phyloP scores from a whole-genome alignment of 2,113 vertebrate genomes.

The Corapipo altera region DNA sequence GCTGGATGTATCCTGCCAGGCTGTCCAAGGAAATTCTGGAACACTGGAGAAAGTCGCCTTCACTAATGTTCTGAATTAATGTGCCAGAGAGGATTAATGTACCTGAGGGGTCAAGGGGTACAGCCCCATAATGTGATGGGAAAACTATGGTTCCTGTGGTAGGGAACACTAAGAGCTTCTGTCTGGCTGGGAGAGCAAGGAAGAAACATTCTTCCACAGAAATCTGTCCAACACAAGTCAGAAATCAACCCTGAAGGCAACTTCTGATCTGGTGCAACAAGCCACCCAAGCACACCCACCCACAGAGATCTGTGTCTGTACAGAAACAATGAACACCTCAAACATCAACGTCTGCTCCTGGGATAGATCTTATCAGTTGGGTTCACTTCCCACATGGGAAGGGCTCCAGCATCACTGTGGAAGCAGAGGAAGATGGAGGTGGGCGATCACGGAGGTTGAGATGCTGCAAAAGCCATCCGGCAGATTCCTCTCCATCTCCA shows the following conservation, averaged over 20 bases:
- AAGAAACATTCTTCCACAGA: background rate
- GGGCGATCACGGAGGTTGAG: background rate
- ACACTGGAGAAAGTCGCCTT: background rate
- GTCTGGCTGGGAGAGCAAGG: background rate
- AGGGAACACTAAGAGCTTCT: background rate
- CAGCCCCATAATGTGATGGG: background rate
- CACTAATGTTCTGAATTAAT: accelerated
- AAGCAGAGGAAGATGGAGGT: background rate
- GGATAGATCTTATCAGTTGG: background rate
- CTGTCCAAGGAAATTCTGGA: background rate
- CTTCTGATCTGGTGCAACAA: background rate
- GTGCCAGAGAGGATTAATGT: background rate
- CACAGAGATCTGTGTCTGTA: background rate
- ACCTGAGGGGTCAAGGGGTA: background rate
- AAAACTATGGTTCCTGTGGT: background rate
- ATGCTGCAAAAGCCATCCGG: background rate
- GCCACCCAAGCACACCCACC: background rate
- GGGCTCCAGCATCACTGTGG: background rate
- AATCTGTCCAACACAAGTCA: background rate
- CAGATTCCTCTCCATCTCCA: background rate
- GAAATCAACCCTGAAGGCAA: background rate
- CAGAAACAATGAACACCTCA: background rate
- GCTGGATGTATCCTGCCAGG: background rate
- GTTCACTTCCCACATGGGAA: background rate
- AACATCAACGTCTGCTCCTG: background rate